Base-by-base conservation (phyloP, 35 echinoderm and acorn worm species). In the Lytechinus variegatus region DNA sequence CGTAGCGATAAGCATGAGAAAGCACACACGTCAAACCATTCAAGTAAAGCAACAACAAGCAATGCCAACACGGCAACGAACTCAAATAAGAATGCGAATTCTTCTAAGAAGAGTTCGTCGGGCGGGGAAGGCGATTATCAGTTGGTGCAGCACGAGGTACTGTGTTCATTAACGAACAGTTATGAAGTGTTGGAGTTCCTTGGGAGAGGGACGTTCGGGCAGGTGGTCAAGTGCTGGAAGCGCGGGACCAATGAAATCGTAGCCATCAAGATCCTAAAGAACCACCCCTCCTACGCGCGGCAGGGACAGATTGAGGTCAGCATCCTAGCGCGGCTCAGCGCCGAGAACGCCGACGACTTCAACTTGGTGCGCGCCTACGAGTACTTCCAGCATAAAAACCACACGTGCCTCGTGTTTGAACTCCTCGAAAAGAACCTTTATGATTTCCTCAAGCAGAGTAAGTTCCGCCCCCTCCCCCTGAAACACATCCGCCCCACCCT, bases 181-280 rank as follows among this genome's bases (percentile, higher is more conserved):
- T 99, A 99, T 94, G 98, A 99, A 87, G 98, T 99, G 27, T 86
- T 99, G 16, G 98, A 99, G 86, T 99, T 99, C 94, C 95, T 99
- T 2, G 98, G 98, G 27, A 91, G 98, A 86, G 98, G 98, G 54
- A 99, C 98, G 71, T 99, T 99, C 44, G 98, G 98, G 19, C 98
- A 99, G 94, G 98, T 99, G 11, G 98, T 99, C 54, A 99, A 99
- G 94, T 99, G 98, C 94, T 99, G 98, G 98, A 99, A 99, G 88
- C 97, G 98, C 24, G 98, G 98, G n/a, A 99, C 98, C 8, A 99
- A 99, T 60, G 98, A 99, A 92, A 99, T 99, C 24, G 98, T 99
- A 9, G 98, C 98, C 87, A 99, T 99, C 24, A 99, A 99, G 90
- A 99, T 99, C 52, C 94, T 99, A 28, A 99, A 99, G 89, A 99